These are phyloP conservation scores for Geococcyx californianus DNA, from an alignment of 2,113 vertebrate species.

Conservation along the genomic window DNA sequence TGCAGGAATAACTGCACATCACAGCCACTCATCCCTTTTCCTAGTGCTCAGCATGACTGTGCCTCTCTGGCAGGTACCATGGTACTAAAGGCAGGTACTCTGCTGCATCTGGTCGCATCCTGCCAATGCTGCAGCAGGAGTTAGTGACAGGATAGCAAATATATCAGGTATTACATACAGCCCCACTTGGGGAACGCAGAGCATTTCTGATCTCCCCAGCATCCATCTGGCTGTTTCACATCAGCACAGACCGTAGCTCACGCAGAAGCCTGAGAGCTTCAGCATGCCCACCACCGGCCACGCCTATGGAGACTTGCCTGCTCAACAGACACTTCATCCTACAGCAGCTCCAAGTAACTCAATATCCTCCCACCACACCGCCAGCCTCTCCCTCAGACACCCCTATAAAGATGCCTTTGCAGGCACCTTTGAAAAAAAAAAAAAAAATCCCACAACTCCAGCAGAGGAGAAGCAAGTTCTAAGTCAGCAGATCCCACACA, in stretches of 20 bases:
- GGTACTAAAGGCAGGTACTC: background rate
- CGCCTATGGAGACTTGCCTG: background rate
- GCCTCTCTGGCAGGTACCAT: accelerated
- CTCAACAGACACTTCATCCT: background rate
- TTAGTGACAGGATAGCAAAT: background rate
- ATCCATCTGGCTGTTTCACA: background rate
- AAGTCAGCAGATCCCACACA: background rate
- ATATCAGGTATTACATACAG: background rate
- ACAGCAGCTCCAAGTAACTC: background rate
- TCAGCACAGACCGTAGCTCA: background rate
- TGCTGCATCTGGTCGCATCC: background rate
- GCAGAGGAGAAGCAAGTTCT: background rate
- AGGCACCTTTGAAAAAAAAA: background rate
- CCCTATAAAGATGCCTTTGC: background rate
- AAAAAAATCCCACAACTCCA: background rate
- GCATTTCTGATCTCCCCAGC: background rate
- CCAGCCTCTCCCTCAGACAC: background rate
- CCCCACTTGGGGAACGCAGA: background rate
- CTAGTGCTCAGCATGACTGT: accelerated
- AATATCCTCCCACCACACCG: background rate
- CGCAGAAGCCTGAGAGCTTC: background rate
- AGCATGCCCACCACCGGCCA: accelerated
- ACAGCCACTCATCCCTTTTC: accelerated
- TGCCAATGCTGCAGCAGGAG: accelerated
- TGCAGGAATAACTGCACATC: background rate